phyloP scores from a whole-genome alignment of 64 coral and sea anemone species.

The Montipora foliosa region DNA sequence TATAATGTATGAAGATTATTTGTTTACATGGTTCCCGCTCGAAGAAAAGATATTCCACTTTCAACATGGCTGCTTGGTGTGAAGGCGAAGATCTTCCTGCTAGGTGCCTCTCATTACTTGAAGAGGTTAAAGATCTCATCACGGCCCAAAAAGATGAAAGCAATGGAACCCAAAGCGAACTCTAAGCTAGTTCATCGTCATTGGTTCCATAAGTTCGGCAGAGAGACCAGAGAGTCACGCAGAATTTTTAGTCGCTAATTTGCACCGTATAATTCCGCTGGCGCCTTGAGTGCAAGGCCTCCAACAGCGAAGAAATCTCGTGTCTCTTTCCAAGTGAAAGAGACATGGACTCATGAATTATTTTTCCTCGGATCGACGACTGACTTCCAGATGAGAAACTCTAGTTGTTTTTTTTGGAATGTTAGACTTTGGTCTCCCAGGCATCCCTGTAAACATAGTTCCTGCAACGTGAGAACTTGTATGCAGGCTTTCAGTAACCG shows the following conservation, averaged over 20 bases:
- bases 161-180: neutral
- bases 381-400: no score
- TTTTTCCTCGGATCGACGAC: neutral
- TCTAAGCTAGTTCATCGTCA: neutral
- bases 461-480: slow-evolving; percentile 15
- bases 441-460: slow-evolving; percentile 6
- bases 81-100: neutral
- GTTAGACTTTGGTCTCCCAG: no score
- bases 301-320: neutral
- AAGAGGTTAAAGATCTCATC: slow-evolving; percentile 17
- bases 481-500: slow-evolving; percentile 1
- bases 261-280: neutral
- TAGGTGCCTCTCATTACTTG: slow-evolving; percentile 1
- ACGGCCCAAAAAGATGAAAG: neutral
- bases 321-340: neutral
- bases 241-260: neutral
- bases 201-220: neutral
- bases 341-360: neutral
- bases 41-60: slow-evolving; percentile 25
- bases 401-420: no score
- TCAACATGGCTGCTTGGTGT: neutral
- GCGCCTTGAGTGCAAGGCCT: neutral
- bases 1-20: neutral
- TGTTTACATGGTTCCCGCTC: neutral
- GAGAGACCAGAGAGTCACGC: neutral